A percentile compares a stretch with the other conserved stretches of the same genome.
These are phyloP conservation scores for Euclidia mi DNA, from an alignment of 2,888 invertebrate genomes.

Conservation along the genomic window DNA sequence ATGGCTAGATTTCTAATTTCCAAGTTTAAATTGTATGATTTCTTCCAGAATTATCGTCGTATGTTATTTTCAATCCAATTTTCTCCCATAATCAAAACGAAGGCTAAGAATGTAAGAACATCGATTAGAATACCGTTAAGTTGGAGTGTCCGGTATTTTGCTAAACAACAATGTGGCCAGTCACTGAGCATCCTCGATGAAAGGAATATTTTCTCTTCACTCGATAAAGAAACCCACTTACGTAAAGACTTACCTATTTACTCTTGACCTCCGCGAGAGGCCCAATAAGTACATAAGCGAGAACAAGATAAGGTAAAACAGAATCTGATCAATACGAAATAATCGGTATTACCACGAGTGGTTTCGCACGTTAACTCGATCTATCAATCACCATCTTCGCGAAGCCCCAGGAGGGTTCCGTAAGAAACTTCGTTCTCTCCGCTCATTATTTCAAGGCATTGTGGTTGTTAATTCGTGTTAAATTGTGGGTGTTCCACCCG, in stretches of 20 bases:
- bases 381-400: slow-evolving; percentile 52
- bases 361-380: slow-evolving; percentile 46
- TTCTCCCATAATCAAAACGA: no score
- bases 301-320: slow-evolving; percentile 37
- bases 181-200: slow-evolving; percentile 28
- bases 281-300: slow-evolving; percentile 37
- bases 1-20: no score
- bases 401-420: slow-evolving; percentile 23
- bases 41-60: no score
- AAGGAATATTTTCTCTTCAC: slow-evolving; percentile 34
- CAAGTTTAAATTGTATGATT: no score
- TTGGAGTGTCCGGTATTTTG: not conserved
- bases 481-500: slow-evolving; percentile 44
- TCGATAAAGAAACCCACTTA: slow-evolving; percentile 32
- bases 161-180: slow-evolving; percentile 31
- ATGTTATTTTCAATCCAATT: no score
- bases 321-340: slow-evolving; percentile 46
- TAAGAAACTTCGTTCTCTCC: slow-evolving; percentile 37
- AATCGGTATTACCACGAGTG: slow-evolving; percentile 43
- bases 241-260: slow-evolving; percentile 37
- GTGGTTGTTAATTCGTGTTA: slow-evolving; percentile 53
- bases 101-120: not conserved
- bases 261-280: slow-evolving; percentile 36
- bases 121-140: not conserved
- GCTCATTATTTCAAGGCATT: slow-evolving; percentile 53